Evolutionary conservation across 2,113 vertebrate genomes (phyloP), one percentile per base, ranked within the genome.

Genomic region (Poeciliopsis occidentalis): DNA sequence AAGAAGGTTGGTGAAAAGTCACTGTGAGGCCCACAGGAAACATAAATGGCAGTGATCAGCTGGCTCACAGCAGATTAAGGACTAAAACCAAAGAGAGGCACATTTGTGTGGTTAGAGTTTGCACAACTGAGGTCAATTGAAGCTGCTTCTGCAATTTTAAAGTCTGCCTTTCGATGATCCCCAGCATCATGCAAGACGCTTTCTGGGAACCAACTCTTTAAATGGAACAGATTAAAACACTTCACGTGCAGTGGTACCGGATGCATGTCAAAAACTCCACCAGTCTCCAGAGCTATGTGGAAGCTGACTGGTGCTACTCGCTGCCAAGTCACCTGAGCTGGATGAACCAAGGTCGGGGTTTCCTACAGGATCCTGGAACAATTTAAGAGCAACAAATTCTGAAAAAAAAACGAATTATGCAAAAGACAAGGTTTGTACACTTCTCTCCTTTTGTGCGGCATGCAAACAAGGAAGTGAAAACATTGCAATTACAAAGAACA

Each of bases 391-490:
- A 39, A 84, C 68, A 82, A 83, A 77, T 54, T 22, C 13, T 79
- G 34, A 79, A 32, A 24, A 27, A 69, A 4, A 64, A 64, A 30
- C 75, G 65, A 83, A 83, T 15, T 41, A 7, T 67, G 64, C 37
- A 67, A 67, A 13, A 57, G 44, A 78, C 74, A 64, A 76, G 30
- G 34, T 66, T 31, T 17, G 12, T 61, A 75, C 30, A 32, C 60
- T 75, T 24, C n/a, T 26, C 70, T 79, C 47, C 54, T 44, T 63
- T 29, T 78, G 73, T 78, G 78, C 65, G 39, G 60, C 67, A 70
- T 62, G 60, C 82, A 86, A 91, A 90, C 85, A 89, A 29, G 85
- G 92, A 92, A 92, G 84, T 81, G 78, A 91, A 86, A 91, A 83
- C 67, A n/a, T 68, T 69, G 84, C 84, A 85, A 63, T 81, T 61